Evolutionary conservation across 2,888 invertebrate species (phyloP).

Genomic region (Sussaba pulchella): DNA sequence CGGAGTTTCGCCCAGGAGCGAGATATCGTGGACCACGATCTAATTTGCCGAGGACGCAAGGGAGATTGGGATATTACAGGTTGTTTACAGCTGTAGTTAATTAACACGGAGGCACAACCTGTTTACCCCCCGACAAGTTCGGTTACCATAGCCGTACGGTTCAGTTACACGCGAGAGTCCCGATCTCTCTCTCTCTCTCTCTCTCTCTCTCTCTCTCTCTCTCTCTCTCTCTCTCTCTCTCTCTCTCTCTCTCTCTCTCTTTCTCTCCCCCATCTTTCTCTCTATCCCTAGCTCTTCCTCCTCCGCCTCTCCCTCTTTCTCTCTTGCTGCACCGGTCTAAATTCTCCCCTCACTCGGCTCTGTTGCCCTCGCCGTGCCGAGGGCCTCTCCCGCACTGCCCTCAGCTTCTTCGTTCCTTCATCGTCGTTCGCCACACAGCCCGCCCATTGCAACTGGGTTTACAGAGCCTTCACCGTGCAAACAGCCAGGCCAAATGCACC

Average conservation of each 20-base stretch:
- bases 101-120: constrained; percentile 69
- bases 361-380: background rate
- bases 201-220: constrained; percentile 15
- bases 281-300: no score
- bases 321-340: no score
- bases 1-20: constrained; percentile 42
- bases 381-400: background rate
- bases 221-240: background rate
- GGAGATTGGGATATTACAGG: constrained; percentile 72
- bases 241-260: no score
- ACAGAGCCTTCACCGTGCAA: constrained; percentile 11
- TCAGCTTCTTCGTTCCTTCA: background rate
- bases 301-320: no score
- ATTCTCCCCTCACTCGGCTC: no score
- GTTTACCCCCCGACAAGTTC: constrained; percentile 58
- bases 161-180: constrained; percentile 26
- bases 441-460: background rate
- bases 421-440: constrained; percentile 35
- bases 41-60: constrained; percentile 57
- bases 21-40: constrained; percentile 64
- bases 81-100: constrained; percentile 74
- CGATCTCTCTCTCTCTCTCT: background rate
- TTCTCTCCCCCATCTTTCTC: no score
- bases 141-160: constrained; percentile 33
- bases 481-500: constrained; percentile 28